Evolutionary conservation across 2,888 invertebrate genomes (phyloP).

Genomic region (Drosophila anceps): DNA sequence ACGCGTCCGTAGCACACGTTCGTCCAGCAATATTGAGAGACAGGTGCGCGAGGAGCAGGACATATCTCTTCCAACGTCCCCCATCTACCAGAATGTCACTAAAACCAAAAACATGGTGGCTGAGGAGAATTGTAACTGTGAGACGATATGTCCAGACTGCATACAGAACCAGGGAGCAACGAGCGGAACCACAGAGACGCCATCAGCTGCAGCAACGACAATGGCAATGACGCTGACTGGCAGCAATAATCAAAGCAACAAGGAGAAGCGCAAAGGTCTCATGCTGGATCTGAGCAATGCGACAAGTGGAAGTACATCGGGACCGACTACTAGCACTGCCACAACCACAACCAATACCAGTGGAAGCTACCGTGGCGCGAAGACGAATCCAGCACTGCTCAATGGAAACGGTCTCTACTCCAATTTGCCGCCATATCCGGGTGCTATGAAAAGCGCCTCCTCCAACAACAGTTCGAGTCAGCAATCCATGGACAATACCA

Average conservation of each 20-base stretch:
- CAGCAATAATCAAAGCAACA: slow-evolving; percentile 58
- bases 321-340: slow-evolving; percentile 15
- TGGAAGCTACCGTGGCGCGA: slow-evolving; percentile 59
- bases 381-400: slow-evolving; percentile 58
- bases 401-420: slow-evolving; percentile 83
- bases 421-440: slow-evolving; percentile 78
- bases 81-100: slow-evolving; percentile 75
- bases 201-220: not conserved
- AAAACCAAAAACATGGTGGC: slow-evolving; percentile 30
- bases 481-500: slow-evolving; percentile 70
- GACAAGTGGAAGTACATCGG: slow-evolving; percentile 57
- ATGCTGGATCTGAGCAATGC: slow-evolving; percentile 88
- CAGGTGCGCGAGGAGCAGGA: slow-evolving; percentile 74
- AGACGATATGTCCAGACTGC: slow-evolving; percentile 70
- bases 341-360: slow-evolving; percentile 46
- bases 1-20: slow-evolving; percentile 82
- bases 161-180: slow-evolving; percentile 56
- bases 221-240: not conserved
- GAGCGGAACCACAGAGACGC: not conserved
- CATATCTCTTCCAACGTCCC: slow-evolving; percentile 59
- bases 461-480: slow-evolving; percentile 76
- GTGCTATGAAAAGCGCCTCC: slow-evolving; percentile 71
- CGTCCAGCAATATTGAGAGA: slow-evolving; percentile 84
- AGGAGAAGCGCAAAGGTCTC: slow-evolving; percentile 86
- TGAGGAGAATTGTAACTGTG: slow-evolving; percentile 73